A percentile compares a stretch with the other conserved stretches of the same genome.
These are phyloP conservation scores for Graphium colonna DNA, from an alignment of 2,888 invertebrate species.

Conservation along the genomic window DNA sequence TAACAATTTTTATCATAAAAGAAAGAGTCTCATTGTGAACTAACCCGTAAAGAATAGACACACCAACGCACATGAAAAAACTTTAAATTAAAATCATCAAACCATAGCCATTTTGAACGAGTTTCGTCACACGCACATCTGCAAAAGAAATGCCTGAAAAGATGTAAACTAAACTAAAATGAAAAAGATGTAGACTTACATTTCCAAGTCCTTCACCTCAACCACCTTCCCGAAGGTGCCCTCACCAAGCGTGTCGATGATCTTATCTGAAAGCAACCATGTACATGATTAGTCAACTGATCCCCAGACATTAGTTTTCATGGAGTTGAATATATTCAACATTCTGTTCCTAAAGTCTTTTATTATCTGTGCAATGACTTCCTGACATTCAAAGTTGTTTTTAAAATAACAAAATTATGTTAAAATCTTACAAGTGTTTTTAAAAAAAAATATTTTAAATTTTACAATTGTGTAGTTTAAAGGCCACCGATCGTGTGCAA, in stretches of 20 bases:
- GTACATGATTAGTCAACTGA: conserved; percentile 50
- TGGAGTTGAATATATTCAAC: conserved; percentile 52
- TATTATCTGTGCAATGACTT: neutral
- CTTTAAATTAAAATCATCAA: too few relatives aligned
- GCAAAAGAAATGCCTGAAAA: neutral
- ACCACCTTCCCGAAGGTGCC: conserved; percentile 99
- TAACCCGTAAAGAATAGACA: too few relatives aligned
- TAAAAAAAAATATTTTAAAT: conserved; percentile 4
- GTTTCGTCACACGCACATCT: too few relatives aligned
- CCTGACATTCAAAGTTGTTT: neutral
- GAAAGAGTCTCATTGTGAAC: too few relatives aligned
- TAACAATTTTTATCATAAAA: too few relatives aligned
- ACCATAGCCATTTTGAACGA: too few relatives aligned
- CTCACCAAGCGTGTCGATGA: conserved; percentile 98
- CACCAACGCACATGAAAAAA: too few relatives aligned
- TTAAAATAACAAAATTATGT: conserved; percentile 5
- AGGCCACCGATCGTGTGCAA: too few relatives aligned
- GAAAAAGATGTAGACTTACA: conserved; percentile 82
- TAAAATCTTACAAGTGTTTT: conserved; percentile 1
- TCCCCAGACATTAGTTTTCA: conserved; percentile 55
- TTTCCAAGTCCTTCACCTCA: conserved; percentile 97
- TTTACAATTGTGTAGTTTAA: too few relatives aligned
- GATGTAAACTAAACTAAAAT: neutral
- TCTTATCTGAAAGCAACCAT: conserved; percentile 95
- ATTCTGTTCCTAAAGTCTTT: conserved; percentile 22